Percentiles rank a stretch among this genome's conserved stretches.
These are phyloP conservation scores for Lepeophtheirus salmonis DNA, from an alignment of 1,140 invertebrate genomes.

Conservation along the genomic window DNA sequence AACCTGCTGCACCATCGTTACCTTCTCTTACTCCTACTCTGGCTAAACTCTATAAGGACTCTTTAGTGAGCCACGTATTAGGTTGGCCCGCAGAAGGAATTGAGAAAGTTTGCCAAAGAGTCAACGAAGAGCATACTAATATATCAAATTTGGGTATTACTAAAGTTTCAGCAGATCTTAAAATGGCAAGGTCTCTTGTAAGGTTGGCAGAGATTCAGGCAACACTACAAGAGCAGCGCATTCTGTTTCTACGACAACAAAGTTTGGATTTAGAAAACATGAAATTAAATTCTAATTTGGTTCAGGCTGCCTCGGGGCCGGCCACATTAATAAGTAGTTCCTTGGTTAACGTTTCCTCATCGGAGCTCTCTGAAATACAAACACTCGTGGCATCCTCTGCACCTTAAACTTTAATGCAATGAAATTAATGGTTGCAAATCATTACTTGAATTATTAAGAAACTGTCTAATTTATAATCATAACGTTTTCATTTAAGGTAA, in stretches of 20 bases:
- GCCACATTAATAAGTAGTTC: no score
- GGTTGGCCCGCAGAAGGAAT: slow-evolving; percentile 77
- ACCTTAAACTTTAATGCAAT: neutral
- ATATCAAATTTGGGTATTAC: slow-evolving; percentile 71
- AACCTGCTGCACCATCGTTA: slow-evolving; percentile 25
- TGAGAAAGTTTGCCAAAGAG: slow-evolving; percentile 64
- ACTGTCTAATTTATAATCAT: neutral
- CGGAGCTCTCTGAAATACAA: no score
- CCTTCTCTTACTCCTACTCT: slow-evolving; percentile 66
- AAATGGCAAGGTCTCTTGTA: slow-evolving; percentile 78
- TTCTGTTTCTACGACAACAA: slow-evolving; percentile 23
- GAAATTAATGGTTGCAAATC: neutral
- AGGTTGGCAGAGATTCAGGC: slow-evolving; percentile 87
- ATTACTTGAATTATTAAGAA: neutral
- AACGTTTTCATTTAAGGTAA: neutral
- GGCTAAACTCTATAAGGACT: slow-evolving; percentile 72
- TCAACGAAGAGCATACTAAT: slow-evolving; percentile 60
- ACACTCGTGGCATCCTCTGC: no score
- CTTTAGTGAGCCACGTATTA: slow-evolving; percentile 70
- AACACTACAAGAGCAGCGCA: slow-evolving; percentile 41
- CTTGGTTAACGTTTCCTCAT: neutral
- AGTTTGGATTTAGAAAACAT: slow-evolving; percentile 30
- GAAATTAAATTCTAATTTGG: slow-evolving; percentile 34
- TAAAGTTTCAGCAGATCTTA: slow-evolving; percentile 78
- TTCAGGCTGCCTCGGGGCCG: neutral